phyloP scores from a whole-genome alignment of 2,888 invertebrate species.

The Troides aeacus region DNA sequence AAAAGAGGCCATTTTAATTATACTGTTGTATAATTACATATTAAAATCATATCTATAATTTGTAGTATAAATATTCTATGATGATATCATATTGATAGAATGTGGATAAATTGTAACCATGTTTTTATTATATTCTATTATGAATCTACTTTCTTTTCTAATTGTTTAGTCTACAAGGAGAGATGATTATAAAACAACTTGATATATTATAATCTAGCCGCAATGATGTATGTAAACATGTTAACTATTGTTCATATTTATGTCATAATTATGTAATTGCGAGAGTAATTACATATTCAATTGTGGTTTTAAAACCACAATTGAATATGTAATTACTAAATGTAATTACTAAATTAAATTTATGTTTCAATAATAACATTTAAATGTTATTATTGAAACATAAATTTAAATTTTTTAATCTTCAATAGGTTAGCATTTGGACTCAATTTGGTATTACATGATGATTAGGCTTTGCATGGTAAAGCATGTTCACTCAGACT shows the following conservation, averaged over 20 bases:
- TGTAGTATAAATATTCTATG: not conserved
- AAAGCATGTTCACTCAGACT: too few species aligned
- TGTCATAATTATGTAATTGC: not conserved
- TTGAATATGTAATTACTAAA: too few species aligned
- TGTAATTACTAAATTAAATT: too few species aligned
- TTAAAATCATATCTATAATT: too few species aligned
- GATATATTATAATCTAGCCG: constrained; percentile 4
- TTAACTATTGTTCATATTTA: not conserved
- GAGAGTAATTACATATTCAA: not conserved
- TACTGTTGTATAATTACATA: too few species aligned
- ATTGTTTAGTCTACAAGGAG: constrained; percentile 11
- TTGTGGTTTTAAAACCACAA: too few species aligned
- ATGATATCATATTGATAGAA: not conserved
- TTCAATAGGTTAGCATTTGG: too few species aligned
- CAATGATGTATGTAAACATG: constrained; percentile 15
- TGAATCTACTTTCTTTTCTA: not conserved
- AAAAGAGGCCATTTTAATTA: too few species aligned
- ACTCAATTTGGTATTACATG: too few species aligned
- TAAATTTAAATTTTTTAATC: not conserved
- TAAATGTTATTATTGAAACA: not conserved
- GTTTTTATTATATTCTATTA: not conserved
- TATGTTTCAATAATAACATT: too few species aligned
- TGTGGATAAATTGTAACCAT: not conserved
- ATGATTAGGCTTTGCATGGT: too few species aligned
- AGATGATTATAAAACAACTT: constrained; percentile 13